Base-by-base conservation (phyloP, 2,888 invertebrate genomes). In the Tupiocoris notatus region DNA sequence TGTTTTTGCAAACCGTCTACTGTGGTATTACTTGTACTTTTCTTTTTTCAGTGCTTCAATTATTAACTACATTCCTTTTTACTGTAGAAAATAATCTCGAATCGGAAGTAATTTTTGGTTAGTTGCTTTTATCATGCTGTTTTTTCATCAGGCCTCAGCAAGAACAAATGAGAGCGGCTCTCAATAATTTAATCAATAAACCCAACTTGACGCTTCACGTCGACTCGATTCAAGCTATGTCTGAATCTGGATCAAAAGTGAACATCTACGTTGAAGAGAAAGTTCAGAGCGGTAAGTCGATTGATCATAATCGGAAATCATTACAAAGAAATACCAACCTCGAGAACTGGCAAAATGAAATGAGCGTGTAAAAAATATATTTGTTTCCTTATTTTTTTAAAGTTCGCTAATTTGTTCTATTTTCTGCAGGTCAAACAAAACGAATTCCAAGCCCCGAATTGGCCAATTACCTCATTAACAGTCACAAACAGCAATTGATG, bases 131-230 rank as follows among this genome's bases (percentile, higher is more conserved):
- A n/a, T n/a, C n/a, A n/a, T n/a, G n/a, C n/a, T n/a, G n/a, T n/a
- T n/a, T n/a, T n/a, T n/a, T 17, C 82, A 84, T 65, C 82, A 90
- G 90, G 82, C 87, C 86, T 65, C 90, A 91, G 82, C 91, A 94
- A 83, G 90, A 91, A 81, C 89, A 89, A 74, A 90, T 83, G 17
- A 88, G 90, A 21, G 87, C 87, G 63, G 90, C 90, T 0, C 83
- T 95, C 9, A 88, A 87, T 78, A 86, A 88, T 54, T 86, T 97
- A 76, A 95, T 95, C 0, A 94, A 92, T 83, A 93, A 92, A 83
- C 94, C 94, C 0, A 94, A 93, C 82, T 86, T 96, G 66, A 87
- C 89, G 9, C 89, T 96, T 0, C 90, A 88, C 79, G 88, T 96
- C 61, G 92, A 94, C 80, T 89, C 89, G 56, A 86, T 95, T 0